Percentiles rank a stretch among this genome's conserved stretches.
phyloP scores from a whole-genome alignment of 2,888 invertebrate species.

The Drosophila fulvimacula region DNA sequence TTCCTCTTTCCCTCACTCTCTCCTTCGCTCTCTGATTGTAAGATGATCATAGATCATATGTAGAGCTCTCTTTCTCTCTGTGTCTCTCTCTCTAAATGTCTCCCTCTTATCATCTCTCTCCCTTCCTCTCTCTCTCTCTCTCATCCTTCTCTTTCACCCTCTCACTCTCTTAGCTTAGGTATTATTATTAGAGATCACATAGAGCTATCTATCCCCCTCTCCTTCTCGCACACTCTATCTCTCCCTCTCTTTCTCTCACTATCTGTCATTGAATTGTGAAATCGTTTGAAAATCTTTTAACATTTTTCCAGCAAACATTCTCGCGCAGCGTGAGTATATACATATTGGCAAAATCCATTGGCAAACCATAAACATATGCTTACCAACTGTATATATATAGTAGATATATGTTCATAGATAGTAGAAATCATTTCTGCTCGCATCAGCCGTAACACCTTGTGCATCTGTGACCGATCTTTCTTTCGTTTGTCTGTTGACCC shows the following conservation, averaged over 20 bases:
- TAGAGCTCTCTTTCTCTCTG: too few species aligned
- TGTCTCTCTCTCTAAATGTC: too few species aligned
- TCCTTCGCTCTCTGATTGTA: not conserved
- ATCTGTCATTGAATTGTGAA: constrained; percentile 39
- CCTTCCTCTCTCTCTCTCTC: not conserved
- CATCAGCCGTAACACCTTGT: not conserved
- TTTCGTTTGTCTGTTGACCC: constrained; percentile 34
- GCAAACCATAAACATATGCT: constrained; percentile 8
- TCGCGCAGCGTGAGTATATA: constrained; percentile 74
- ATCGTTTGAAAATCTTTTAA: constrained; percentile 62
- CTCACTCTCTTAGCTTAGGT: not conserved
- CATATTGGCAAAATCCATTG: constrained; percentile 23
- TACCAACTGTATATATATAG: not conserved
- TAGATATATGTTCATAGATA: constrained; percentile 5
- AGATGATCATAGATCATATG: too few species aligned
- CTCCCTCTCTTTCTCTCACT: not conserved
- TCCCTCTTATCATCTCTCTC: not conserved
- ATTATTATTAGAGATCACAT: not conserved
- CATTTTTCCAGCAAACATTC: constrained; percentile 77
- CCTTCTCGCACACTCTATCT: not conserved
- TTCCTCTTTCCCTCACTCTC: not conserved
- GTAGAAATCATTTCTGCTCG: constrained; percentile 7
- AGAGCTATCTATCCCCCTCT: not conserved
- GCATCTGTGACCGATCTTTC: constrained; percentile 10
- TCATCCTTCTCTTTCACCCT: not conserved